Conservation (phyloP, 2,113 vertebrate species). For the Scortum barcoo region DNA sequence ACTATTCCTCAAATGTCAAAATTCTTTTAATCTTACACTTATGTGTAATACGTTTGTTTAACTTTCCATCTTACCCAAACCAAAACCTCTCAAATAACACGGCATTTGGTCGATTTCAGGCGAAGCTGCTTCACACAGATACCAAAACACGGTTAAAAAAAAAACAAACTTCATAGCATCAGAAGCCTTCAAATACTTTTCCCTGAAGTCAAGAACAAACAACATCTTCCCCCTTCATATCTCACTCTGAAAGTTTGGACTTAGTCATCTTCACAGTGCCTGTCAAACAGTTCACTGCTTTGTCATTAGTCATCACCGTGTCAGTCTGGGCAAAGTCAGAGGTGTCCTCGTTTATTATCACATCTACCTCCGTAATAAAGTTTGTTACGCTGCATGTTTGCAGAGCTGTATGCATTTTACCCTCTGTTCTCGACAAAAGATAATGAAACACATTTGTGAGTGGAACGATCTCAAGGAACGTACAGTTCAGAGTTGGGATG, state of each 20-base stretch:
- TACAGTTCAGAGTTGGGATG: neutral
- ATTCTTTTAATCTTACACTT: neutral
- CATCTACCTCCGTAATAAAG: conserved; percentile 49
- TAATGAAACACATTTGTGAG: neutral
- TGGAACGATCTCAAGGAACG: neutral
- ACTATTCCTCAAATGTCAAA: neutral
- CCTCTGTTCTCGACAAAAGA: neutral
- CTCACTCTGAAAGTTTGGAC: conserved; percentile 76
- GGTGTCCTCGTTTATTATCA: conserved; percentile 58
- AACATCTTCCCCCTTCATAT: conserved; percentile 56
- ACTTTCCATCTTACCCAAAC: conserved; percentile 4
- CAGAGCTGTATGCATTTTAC: neutral
- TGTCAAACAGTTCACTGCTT: conserved; percentile 77
- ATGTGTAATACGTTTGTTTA: neutral
- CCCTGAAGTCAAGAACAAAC: conserved; percentile 65
- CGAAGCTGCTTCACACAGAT: conserved; percentile 1
- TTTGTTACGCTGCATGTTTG: conserved; percentile 14
- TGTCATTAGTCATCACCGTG: conserved; percentile 71
- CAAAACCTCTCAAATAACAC: neutral
- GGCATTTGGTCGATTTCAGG: conserved; percentile 1
- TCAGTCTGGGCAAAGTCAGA: conserved; percentile 56
- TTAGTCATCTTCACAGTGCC: conserved; percentile 82
- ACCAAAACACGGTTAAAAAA: conserved; percentile 11
- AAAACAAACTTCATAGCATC: neutral
- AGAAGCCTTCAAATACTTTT: conserved; percentile 48